Conservation (phyloP, 2,888 invertebrate genomes). For the Lepas anatifera region DNA sequence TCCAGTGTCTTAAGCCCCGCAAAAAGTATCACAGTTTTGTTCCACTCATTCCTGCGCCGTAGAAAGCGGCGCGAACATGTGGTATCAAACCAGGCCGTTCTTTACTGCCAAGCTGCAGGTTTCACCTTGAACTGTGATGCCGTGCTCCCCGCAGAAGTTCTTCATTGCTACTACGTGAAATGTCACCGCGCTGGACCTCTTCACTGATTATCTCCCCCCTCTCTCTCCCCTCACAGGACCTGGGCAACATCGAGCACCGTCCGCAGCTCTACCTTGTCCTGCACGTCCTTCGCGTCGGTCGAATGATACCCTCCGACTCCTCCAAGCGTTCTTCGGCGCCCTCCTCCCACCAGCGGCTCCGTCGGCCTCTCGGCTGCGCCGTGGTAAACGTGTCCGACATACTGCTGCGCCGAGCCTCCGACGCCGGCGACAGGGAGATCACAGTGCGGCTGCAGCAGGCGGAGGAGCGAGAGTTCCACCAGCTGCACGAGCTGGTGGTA, state of each 20-base stretch:
- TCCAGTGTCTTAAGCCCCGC: too few species aligned
- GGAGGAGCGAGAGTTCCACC: constrained; percentile 70
- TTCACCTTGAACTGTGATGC: too few species aligned
- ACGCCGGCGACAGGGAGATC: constrained; percentile 20
- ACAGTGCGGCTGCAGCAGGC: constrained; percentile 47
- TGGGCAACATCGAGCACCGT: constrained; percentile 70
- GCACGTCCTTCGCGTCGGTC: constrained; percentile 78
- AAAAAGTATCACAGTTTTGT: too few species aligned
- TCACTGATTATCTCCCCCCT: too few species aligned
- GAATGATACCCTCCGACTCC: constrained; percentile 41
- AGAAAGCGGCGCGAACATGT: too few species aligned
- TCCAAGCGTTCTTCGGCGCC: not conserved
- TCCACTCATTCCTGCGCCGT: too few species aligned
- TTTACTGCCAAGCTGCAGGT: too few species aligned
- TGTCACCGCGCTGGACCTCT: too few species aligned
- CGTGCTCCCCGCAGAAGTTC: too few species aligned
- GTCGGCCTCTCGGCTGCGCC: constrained; percentile 68
- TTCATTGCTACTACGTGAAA: too few species aligned
- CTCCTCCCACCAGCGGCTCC: constrained; percentile 27
- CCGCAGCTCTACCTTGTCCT: constrained; percentile 78
- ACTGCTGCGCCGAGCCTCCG: not conserved
- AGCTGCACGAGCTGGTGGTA: constrained; percentile 76
- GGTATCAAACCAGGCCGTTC: too few species aligned
- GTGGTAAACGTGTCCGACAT: constrained; percentile 58
- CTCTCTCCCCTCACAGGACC: constrained; percentile 43